Evolutionary conservation across 2,888 invertebrate genomes (phyloP).

Genomic region (Pseudococcus viburni): DNA sequence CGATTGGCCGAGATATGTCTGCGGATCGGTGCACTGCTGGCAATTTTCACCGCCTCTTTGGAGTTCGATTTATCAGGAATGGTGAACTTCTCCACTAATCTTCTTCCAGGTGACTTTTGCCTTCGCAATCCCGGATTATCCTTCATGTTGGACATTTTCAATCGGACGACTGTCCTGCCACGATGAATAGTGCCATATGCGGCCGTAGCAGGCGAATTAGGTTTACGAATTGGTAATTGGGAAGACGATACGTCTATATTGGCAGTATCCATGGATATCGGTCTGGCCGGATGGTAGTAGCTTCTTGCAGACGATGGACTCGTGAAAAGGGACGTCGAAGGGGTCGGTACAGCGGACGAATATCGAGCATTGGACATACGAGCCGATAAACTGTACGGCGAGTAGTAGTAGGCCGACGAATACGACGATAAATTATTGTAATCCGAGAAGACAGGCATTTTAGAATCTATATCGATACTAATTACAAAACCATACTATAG

Average conservation of each 20-base stretch:
- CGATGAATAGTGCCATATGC: slow-evolving; percentile 75
- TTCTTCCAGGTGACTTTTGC: slow-evolving; percentile 81
- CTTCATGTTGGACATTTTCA: slow-evolving; percentile 79
- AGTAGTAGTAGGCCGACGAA: slow-evolving; percentile 67
- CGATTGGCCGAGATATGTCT: slow-evolving; percentile 68
- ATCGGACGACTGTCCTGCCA: slow-evolving; percentile 81
- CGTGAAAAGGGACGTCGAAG: slow-evolving; percentile 14
- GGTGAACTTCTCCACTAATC: slow-evolving; percentile 82
- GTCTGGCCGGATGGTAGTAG: slow-evolving; percentile 73
- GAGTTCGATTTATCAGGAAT: slow-evolving; percentile 74
- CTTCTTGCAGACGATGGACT: slow-evolving; percentile 53
- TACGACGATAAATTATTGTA: slow-evolving; percentile 61
- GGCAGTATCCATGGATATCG: slow-evolving; percentile 85
- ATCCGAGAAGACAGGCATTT: slow-evolving; percentile 61
- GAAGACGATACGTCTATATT: slow-evolving; percentile 81
- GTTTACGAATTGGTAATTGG: slow-evolving; percentile 68
- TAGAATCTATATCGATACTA: not conserved
- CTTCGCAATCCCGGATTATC: slow-evolving; percentile 71
- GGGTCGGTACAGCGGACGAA: not conserved
- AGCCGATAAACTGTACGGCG: slow-evolving; percentile 62
- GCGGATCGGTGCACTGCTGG: slow-evolving; percentile 68
- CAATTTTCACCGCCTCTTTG: slow-evolving; percentile 67
- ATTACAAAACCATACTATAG: not conserved
- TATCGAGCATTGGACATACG: slow-evolving; percentile 59
- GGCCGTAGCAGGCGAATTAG: not conserved